These are phyloP conservation scores for Tetramorium alpestre DNA, from an alignment of 1,140 invertebrate species.

Conservation along the genomic window DNA sequence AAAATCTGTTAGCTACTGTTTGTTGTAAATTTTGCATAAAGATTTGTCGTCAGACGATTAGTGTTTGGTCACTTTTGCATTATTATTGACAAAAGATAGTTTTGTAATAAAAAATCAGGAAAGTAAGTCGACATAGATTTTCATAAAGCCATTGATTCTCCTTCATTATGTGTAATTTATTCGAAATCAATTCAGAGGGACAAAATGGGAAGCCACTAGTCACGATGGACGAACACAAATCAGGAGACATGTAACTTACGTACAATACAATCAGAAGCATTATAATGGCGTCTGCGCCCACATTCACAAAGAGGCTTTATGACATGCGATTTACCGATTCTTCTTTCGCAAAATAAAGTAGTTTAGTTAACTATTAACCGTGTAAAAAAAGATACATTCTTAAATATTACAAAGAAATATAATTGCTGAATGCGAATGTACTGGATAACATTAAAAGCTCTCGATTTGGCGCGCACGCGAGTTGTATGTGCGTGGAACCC, in stretches of 20 bases:
- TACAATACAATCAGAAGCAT: slow-evolving; percentile 6
- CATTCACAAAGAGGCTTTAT: not conserved
- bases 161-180: slow-evolving; percentile 11
- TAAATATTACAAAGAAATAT: not conserved
- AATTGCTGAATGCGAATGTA: not conserved
- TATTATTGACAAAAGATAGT: no score
- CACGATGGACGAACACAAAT: slow-evolving; percentile 11
- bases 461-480: not conserved
- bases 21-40: no score
- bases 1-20: no score
- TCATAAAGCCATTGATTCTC: not conserved
- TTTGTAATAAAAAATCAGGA: not conserved
- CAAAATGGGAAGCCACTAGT: slow-evolving; percentile 57
- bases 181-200: slow-evolving; percentile 1
- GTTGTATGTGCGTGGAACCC: slow-evolving; percentile 1
- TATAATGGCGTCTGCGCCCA: not conserved
- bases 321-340: not conserved
- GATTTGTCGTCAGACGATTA: no score
- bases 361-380: not conserved
- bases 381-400: not conserved
- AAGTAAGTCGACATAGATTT: not conserved
- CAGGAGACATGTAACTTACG: not conserved
- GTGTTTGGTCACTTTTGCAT: no score
- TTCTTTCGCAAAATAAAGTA: not conserved
- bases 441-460: not conserved